A percentile compares a stretch with the other conserved stretches of the same genome.
Conservation (phyloP, 2,113 vertebrate species). For the Pterocles orientalis region DNA sequence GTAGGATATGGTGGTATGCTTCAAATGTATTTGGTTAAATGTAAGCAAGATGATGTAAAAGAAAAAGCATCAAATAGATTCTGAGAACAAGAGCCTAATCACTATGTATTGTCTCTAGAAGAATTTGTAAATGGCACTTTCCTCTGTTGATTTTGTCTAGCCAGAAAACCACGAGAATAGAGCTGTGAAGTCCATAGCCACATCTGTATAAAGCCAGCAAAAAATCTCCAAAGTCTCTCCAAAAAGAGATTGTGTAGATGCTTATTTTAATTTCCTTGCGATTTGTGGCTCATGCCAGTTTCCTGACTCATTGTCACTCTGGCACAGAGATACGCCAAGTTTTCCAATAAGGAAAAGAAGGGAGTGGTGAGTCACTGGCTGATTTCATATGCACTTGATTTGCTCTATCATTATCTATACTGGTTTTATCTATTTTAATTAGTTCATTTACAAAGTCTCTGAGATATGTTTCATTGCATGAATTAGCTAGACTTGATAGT, state of each 20-base stretch:
- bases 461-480: conserved; percentile 26
- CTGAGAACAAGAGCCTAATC: background rate
- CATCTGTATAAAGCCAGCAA: background rate
- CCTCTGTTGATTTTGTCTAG: background rate
- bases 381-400: conserved; percentile 30
- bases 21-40: background rate
- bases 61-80: background rate
- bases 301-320: conserved; percentile 45
- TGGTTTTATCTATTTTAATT: conserved; percentile 52
- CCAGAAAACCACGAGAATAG: background rate
- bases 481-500: conserved; percentile 2
- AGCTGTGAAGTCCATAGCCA: background rate
- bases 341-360: conserved; percentile 56
- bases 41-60: background rate
- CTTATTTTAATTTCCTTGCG: conserved; percentile 23
- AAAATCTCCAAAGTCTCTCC: background rate
- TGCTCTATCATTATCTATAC: conserved; percentile 42
- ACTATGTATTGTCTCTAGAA: background rate
- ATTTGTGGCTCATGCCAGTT: conserved; percentile 15
- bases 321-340: background rate
- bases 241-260: background rate
- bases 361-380: conserved; percentile 50
- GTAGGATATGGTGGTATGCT: background rate
- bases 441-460: background rate
- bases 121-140: background rate